Conservation (phyloP, 1,140 invertebrate genomes). For the Macrocentrus cingulum region DNA sequence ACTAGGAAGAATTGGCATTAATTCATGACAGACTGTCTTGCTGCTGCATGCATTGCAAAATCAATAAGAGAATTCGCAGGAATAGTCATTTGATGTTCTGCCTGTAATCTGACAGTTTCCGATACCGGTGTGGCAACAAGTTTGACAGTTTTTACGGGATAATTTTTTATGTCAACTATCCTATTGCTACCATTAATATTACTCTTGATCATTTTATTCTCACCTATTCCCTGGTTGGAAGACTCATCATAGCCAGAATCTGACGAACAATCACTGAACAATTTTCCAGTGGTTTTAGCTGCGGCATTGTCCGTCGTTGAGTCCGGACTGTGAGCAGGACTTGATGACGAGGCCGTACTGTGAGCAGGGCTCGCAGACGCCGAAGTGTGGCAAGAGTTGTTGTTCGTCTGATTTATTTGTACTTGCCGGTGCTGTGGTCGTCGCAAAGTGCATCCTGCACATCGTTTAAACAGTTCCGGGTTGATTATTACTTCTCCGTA, state of each 20-base stretch:
- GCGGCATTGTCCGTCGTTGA: constrained; percentile 38
- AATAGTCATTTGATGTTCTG: constrained; percentile 32
- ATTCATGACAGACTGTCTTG: constrained; percentile 54
- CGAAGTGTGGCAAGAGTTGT: constrained; percentile 48
- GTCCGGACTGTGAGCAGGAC: constrained; percentile 50
- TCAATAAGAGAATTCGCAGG: constrained; percentile 49
- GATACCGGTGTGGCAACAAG: constrained; percentile 36
- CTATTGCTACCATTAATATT: constrained; percentile 20
- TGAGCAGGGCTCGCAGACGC: constrained; percentile 48
- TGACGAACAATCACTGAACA: constrained; percentile 64
- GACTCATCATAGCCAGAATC: constrained; percentile 68
- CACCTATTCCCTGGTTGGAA: constrained; percentile 59
- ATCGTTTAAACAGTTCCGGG: constrained; percentile 65
- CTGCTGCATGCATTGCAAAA: constrained; percentile 51
- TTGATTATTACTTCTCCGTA: constrained; percentile 70
- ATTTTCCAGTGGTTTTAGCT: constrained; percentile 47
- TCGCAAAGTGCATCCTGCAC: constrained; percentile 52
- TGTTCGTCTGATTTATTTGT: constrained; percentile 21
- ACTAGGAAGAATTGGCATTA: constrained; percentile 50
- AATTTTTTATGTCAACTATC: not conserved
- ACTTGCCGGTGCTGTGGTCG: constrained; percentile 29
- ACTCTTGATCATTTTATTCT: constrained; percentile 44
- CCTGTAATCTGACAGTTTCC: constrained; percentile 43
- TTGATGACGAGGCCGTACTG: constrained; percentile 51
- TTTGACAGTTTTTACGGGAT: constrained; percentile 27